Evolutionary conservation across 2,888 invertebrate genomes (phyloP).

Genomic region (Xylocampa areola): DNA sequence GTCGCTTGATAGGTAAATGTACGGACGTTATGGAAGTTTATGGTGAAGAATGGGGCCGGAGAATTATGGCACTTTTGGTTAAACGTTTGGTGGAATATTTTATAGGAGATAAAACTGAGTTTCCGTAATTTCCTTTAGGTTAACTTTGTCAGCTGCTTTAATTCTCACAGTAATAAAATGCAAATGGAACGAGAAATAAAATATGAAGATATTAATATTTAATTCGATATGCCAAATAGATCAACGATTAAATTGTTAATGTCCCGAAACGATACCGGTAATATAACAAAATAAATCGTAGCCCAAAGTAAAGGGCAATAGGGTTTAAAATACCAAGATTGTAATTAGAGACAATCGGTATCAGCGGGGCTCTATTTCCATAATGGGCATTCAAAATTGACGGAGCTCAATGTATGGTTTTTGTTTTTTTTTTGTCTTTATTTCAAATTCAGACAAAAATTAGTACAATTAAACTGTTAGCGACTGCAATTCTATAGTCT

Average conservation of each 20-base stretch:
- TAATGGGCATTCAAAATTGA: too few species aligned
- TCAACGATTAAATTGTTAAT: not conserved
- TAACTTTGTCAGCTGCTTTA: constrained; percentile 18
- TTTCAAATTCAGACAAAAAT: too few species aligned
- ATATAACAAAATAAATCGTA: too few species aligned
- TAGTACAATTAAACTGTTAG: too few species aligned
- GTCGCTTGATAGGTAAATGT: constrained; percentile 45
- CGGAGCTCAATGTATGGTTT: too few species aligned
- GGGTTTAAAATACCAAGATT: too few species aligned
- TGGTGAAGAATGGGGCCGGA: constrained; percentile 30
- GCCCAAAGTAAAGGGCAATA: too few species aligned
- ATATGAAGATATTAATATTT: not conserved
- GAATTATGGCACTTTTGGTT: constrained; percentile 51
- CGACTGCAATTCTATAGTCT: constrained; percentile 12
- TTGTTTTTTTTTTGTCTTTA: too few species aligned
- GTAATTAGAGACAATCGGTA: too few species aligned
- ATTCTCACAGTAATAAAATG: not conserved
- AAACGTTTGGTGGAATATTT: constrained; percentile 31
- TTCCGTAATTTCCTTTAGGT: constrained; percentile 12
- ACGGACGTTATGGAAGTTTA: constrained; percentile 45
- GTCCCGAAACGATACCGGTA: not conserved
- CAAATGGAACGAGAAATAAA: not conserved
- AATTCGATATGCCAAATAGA: not conserved
- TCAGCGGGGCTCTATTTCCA: too few species aligned
- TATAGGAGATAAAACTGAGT: constrained; percentile 20